Evolutionary conservation across 1,140 invertebrate genomes (phyloP), one percentile per base, ranked within the genome.

Genomic region (Bombus fervidus): DNA sequence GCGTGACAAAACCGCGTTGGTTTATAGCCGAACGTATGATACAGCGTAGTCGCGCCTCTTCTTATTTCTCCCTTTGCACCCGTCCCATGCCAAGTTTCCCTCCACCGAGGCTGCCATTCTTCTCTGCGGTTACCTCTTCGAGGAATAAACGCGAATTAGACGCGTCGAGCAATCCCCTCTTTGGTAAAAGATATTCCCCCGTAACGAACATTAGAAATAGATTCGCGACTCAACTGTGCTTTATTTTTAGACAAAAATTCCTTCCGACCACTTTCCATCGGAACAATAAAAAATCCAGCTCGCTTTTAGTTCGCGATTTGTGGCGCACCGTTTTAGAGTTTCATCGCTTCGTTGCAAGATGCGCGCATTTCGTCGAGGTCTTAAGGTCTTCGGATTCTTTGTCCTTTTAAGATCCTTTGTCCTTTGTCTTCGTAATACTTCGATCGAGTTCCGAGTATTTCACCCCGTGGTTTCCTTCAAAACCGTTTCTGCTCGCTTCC

Each of bases 191-290:
- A 37, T 84, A 39, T 64, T 80, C 71, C 47, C 59, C 64, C 81
- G 37, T 34, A 9, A 34, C 75, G 47, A 83, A 75, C 73, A 90
- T 89, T 91, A 89, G 83, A 90, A 91, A 91, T 91, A 91, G 89
- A 91, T 87, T 53, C 71, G 57, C 39, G 68, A 9, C 8, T 6
- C 0, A 8, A n/a, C 9, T 0, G 34, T 25, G 47, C 41, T 75
- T 75, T 85, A 85, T 85, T 85, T 43, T 68, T 4, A 22, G n/a
- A 4, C 68, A 72, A 84, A 74, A 85, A 85, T 81, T 43, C 41
- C 34, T 31, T 41, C 18, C 22, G 39, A 5, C 53, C 64, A 34
- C 12, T 41, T 53, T 57, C 39, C 12, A 0, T 43, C 12, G 1
- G 25, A 5, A 34, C 25, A 15, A 80, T 57, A n/a, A 72, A 73